Evolutionary conservation across 2,888 invertebrate genomes (phyloP), one percentile per base, ranked within the genome.

Genomic region (Argyresthia goedartella): DNA sequence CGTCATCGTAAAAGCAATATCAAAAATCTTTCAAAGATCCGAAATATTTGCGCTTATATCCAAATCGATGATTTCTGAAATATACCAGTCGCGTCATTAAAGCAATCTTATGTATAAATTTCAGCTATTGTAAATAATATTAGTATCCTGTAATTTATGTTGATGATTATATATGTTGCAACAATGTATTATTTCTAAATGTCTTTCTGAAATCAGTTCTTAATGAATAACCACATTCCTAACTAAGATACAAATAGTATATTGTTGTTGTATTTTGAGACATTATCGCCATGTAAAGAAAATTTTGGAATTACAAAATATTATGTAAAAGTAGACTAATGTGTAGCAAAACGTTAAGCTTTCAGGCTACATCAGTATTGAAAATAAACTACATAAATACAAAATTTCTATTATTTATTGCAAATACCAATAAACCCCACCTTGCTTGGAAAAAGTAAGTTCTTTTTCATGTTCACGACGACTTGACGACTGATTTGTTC

Each of bases 341-440:
- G 25, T 25, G 25, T 25, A 25, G 25, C 25, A 25, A 25, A 25
- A 25, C n/a, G n/a, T 47, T n/a, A 2, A 33, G 47, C 13, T 36
- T 8, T 8, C 60, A 57, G 58, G 65, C 60, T 69, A 64, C 65
- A 65, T 65, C 76, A 76, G 75, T 76, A 77, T 76, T 77, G 75
- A 73, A 73, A 76, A 74, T 76, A 75, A 77, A 46, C n/a, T 16
- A 11, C 46, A 46, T 46, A 16, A 46, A 46, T 46, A 62, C 25
- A 25, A 25, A 25, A 25, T 25, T 25, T 25, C 25, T 25, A 4
- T 25, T 25, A 25, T 25, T 25, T 25, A 25, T 4, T 25, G 25
- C 25, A 2, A 25, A 4, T 25, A 6, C 25, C 25, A 25, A n/a
- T n/a, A n/a, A 25, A 25, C 6, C 3, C 3, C 25, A 25, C 6